These are phyloP conservation scores for Stegana nigrithorax DNA, from an alignment of 2,888 invertebrate genomes.

Conservation along the genomic window DNA sequence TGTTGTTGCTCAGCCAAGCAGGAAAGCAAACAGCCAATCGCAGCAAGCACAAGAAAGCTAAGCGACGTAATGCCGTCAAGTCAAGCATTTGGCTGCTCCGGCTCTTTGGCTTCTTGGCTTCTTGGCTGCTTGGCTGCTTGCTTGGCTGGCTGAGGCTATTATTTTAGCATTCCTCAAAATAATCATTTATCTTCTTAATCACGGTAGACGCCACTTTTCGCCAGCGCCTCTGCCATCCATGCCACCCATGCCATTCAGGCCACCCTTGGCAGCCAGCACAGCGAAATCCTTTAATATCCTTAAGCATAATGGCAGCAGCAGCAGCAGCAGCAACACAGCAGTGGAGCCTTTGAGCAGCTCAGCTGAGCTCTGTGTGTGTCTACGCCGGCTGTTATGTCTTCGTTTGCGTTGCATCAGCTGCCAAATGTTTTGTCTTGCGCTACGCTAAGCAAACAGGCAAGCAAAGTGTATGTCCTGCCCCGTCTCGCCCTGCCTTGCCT, in stretches of 20 bases:
- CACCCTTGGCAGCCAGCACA: background rate
- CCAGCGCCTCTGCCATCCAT: background rate
- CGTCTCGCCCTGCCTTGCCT: background rate
- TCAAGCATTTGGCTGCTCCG: background rate
- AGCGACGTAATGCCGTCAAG: no score
- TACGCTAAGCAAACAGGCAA: conserved; percentile 14
- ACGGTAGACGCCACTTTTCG: conserved; percentile 24
- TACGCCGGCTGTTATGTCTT: background rate
- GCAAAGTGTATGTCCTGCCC: background rate
- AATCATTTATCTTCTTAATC: conserved; percentile 57
- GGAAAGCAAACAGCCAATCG: no score
- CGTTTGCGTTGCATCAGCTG: conserved; percentile 35
- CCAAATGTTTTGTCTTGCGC: conserved; percentile 43
- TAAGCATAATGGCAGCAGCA: conserved; percentile 12
- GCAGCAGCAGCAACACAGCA: background rate
- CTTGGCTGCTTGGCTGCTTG: conserved; percentile 20
- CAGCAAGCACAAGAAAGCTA: no score
- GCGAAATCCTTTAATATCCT: conserved; percentile 31
- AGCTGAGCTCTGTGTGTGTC: background rate
- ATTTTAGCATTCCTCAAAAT: conserved; percentile 47
- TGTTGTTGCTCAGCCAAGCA: background rate
- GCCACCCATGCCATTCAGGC: background rate
- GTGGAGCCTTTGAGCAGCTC: no score
- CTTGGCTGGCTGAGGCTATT: conserved; percentile 26
- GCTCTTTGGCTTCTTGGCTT: background rate